phyloP scores from a whole-genome alignment of 2,888 invertebrate genomes.

The Folsomia candida region DNA sequence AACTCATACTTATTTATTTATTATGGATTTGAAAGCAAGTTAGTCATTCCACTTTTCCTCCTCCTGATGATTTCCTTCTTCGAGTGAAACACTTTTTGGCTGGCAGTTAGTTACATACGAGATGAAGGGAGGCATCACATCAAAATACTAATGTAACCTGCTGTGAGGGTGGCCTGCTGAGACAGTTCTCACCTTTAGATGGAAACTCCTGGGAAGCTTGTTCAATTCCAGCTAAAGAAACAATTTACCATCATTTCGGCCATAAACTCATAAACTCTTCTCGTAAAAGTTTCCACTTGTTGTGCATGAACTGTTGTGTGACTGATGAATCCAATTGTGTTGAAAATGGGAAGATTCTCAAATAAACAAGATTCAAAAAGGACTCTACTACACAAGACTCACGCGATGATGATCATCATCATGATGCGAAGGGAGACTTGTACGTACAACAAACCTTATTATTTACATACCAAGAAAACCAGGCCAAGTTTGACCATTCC shows the following conservation, averaged over 20 bases:
- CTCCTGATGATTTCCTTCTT: no score
- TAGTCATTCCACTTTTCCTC: no score
- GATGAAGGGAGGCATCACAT: no score
- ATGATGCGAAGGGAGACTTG: neutral
- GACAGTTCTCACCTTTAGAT: constrained; percentile 24
- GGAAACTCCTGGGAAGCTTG: constrained; percentile 8
- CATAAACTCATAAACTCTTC: neutral
- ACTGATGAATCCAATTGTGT: constrained; percentile 12
- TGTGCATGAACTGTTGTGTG: neutral
- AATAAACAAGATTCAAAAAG: neutral
- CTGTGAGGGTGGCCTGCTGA: constrained; percentile 19
- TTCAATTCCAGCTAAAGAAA: neutral
- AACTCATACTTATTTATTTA: no score
- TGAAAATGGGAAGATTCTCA: constrained; percentile 4
- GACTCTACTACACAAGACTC: neutral
- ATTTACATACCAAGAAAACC: no score
- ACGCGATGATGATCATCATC: neutral
- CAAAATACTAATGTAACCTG: no score
- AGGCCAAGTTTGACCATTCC: neutral
- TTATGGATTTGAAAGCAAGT: neutral
- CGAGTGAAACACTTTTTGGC: no score
- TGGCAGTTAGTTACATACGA: no score
- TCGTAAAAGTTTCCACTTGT: neutral
- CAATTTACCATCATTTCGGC: neutral
- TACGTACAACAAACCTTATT: neutral